phyloP scores from a whole-genome alignment of 2,888 invertebrate species.

The Eupithecia subfuscata region DNA sequence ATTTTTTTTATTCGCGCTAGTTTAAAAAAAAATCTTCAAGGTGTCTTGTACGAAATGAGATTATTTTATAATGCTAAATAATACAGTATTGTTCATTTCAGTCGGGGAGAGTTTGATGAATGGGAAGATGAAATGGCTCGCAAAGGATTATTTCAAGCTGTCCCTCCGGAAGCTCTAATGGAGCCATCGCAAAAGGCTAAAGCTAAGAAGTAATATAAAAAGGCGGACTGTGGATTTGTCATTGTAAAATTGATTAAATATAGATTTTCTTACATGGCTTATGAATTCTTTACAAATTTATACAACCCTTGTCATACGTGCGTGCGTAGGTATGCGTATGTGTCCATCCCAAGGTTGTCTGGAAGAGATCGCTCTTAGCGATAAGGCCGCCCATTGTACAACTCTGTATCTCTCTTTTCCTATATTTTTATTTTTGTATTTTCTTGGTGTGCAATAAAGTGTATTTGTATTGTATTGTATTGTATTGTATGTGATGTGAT shows the following conservation, averaged over 20 bases:
- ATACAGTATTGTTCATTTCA: conserved; percentile 46
- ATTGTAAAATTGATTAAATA: not conserved
- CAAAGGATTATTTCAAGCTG: conserved; percentile 74
- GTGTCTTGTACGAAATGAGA: too few relatives aligned
- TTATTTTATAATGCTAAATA: not conserved
- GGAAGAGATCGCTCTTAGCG: too few relatives aligned
- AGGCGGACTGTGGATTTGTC: not conserved
- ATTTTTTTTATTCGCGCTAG: too few relatives aligned
- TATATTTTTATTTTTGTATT: too few relatives aligned
- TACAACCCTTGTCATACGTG: not conserved
- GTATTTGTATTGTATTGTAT: too few relatives aligned
- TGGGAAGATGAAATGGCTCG: conserved; percentile 79
- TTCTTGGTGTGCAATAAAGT: too few relatives aligned
- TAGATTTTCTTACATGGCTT: not conserved
- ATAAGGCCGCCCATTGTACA: too few relatives aligned
- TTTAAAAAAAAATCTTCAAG: too few relatives aligned
- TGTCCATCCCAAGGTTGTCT: too few relatives aligned
- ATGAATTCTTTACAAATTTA: not conserved
- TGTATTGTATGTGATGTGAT: too few relatives aligned
- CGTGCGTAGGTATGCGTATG: too few relatives aligned
- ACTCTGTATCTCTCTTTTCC: too few relatives aligned
- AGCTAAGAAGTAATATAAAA: not conserved
- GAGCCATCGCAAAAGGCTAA: not conserved
- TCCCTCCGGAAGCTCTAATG: conserved; percentile 58
- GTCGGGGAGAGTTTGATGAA: conserved; percentile 70